A percentile compares a stretch with the other conserved stretches of the same genome.
These are phyloP conservation scores for Aegithalos caudatus DNA, from an alignment of 2,113 vertebrate species.

Conservation along the genomic window DNA sequence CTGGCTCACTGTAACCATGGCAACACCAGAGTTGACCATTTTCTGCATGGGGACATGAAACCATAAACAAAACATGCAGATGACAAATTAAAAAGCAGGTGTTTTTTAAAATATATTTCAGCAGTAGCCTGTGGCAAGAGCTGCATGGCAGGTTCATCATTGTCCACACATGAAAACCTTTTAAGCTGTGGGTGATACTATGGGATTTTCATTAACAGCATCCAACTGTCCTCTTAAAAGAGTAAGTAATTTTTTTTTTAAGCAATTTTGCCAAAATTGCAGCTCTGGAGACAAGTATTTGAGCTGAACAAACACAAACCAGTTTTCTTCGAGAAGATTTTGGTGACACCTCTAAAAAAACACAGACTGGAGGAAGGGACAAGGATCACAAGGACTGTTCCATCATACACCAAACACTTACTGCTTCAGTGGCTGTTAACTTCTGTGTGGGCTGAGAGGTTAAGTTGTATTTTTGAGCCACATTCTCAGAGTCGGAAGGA, in stretches of 20 bases:
- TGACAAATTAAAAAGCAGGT: rapidly evolving
- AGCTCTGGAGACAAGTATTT: background rate
- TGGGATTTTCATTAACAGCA: background rate
- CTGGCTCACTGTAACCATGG: background rate
- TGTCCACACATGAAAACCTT: background rate
- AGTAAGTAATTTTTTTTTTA: background rate
- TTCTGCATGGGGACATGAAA: slow-evolving; percentile 1
- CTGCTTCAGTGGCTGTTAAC: background rate
- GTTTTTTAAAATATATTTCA: background rate
- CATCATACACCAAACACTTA: background rate
- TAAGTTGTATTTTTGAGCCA: background rate
- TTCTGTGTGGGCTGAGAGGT: background rate
- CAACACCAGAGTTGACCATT: background rate
- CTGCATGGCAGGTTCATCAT: background rate
- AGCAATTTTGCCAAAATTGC: background rate
- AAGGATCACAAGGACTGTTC: background rate
- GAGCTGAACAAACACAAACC: background rate
- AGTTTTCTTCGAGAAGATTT: background rate
- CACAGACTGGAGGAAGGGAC: background rate
- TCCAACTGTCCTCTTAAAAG: background rate
- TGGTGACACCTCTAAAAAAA: background rate
- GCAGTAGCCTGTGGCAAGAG: background rate
- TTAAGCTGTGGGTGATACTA: rapidly evolving
- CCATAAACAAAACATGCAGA: background rate
- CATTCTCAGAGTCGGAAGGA: background rate